Conservation (phyloP, 1,140 invertebrate genomes). For the Caerostris darwini region DNA sequence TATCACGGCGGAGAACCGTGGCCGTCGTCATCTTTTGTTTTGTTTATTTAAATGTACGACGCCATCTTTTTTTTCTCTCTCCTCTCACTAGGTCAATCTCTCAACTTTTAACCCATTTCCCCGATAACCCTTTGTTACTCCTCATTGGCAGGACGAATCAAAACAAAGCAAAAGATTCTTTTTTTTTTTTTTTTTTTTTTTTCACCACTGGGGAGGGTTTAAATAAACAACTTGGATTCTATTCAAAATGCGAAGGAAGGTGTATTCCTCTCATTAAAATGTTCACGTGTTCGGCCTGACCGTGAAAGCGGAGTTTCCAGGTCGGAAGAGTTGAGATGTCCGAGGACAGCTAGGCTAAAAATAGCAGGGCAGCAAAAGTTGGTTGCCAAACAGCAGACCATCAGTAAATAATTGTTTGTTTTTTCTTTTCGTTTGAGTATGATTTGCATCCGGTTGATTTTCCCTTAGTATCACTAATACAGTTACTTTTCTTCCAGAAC, state of each 20-base stretch:
- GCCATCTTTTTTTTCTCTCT: slow-evolving; percentile 26
- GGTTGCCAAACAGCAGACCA: not conserved
- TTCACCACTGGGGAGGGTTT: not conserved
- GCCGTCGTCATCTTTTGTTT: slow-evolving; percentile 37
- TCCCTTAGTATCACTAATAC: not conserved
- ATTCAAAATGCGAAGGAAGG: slow-evolving; percentile 12
- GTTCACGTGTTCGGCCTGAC: slow-evolving; percentile 72
- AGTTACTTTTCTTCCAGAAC: too few species aligned
- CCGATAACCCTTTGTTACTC: slow-evolving; percentile 73
- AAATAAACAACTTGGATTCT: slow-evolving; percentile 48
- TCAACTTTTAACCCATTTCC: slow-evolving; percentile 76
- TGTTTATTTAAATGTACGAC: not conserved
- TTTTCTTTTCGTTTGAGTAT: not conserved
- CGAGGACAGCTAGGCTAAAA: slow-evolving; percentile 40
- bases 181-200: too few species aligned
- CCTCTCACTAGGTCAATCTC: slow-evolving; percentile 72
- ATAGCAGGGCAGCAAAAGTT: slow-evolving; percentile 67
- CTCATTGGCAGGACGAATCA: slow-evolving; percentile 17
- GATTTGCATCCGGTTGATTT: not conserved
- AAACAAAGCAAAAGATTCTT: slow-evolving; percentile 37
- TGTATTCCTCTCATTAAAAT: slow-evolving; percentile 20
- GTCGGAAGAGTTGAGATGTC: slow-evolving; percentile 72
- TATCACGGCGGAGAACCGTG: slow-evolving; percentile 8
- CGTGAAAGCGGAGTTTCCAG: slow-evolving; percentile 71
- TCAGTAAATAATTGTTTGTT: not conserved